Base-by-base conservation (phyloP, 2,797 vertebrate species). In the Menidia menidia region DNA sequence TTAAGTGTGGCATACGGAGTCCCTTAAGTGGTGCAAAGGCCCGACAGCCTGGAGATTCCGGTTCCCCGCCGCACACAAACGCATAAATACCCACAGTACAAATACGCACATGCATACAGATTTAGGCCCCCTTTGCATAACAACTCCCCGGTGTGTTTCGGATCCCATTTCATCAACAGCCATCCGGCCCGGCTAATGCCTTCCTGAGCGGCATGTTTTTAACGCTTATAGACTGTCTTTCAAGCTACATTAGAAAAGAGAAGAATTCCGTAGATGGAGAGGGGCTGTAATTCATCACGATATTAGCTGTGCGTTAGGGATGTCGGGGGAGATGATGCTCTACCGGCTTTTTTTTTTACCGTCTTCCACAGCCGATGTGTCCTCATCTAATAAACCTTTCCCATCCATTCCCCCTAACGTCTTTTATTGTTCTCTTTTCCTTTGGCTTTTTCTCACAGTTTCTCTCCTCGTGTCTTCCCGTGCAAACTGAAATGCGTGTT, bases 211-310 rank as follows among this genome's bases (percentile, higher is more conserved):
- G 64, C 2, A 7, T 69, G 68, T 79, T 84, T 25, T 83, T 80
- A 80, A 81, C 68, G 80, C 74, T 81, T 73, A 58, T 69, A 72
- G 71, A 55, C 53, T 80, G 84, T 88, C 73, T 87, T 90, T 92
- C 82, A 84, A 83, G 83, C 68, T 84, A 81, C 86, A 88, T 90
- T 89, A 91, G 80, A 48, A 25, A 75, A 57, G 45, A 65, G 39
- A 54, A 60, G 60, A 70, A 51, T 39, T 51, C 12, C 56, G 68
- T 53, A 69, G 65, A 43, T 64, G 31, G 60, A 59, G 68, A 64
- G 59, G 41, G 45, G 75, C 39, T 53, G 47, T 73, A 68, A 86
- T 86, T 54, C 48, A 63, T 82, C 78, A 64, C 65, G 64, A 73
- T 80, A 77, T 89, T 70, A 81, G 58, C 47, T 31, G 48, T 50